phyloP scores from a whole-genome alignment of 1,140 invertebrate genomes.

The Pseudomyrmex cubaensis region DNA sequence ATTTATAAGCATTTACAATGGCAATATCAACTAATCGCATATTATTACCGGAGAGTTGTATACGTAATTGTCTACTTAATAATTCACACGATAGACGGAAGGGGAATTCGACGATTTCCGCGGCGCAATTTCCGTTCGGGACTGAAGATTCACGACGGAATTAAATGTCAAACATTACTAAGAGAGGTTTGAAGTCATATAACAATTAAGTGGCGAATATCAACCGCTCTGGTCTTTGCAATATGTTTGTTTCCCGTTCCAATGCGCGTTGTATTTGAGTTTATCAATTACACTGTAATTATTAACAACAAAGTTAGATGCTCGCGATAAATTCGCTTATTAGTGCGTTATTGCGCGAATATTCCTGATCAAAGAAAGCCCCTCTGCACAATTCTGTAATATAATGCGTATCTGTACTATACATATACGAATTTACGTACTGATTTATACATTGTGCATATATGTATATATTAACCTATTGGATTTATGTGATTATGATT shows the following conservation, averaged over 20 bases:
- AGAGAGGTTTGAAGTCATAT: slow-evolving; percentile 41
- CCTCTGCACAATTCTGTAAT: background rate
- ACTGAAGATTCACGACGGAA: too few species aligned
- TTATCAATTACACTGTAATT: slow-evolving; percentile 34
- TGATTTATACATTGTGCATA: too few species aligned
- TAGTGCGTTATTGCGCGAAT: background rate
- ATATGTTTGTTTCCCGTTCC: slow-evolving; percentile 31
- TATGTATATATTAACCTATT: too few species aligned
- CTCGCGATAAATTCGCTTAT: slow-evolving; percentile 15
- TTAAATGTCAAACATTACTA: slow-evolving; percentile 19
- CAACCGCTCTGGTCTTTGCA: slow-evolving; percentile 9
- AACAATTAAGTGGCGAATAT: slow-evolving; percentile 54
- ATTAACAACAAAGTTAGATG: slow-evolving; percentile 25
- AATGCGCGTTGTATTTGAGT: slow-evolving; percentile 56
- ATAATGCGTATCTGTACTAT: too few species aligned
- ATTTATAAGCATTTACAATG: slow-evolving; percentile 28
- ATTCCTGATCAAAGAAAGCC: slow-evolving; percentile 19
- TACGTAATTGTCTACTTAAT: slow-evolving; percentile 27
- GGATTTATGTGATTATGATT: background rate
- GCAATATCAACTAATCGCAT: slow-evolving; percentile 17
- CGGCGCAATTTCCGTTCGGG: background rate
- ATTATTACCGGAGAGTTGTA: slow-evolving; percentile 44
- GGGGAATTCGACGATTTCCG: slow-evolving; percentile 23
- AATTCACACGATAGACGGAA: slow-evolving; percentile 5
- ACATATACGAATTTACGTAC: too few species aligned